Evolutionary conservation across 92 coral and sea anemone species (phyloP).

Genomic region (Bergia puertoricense): DNA sequence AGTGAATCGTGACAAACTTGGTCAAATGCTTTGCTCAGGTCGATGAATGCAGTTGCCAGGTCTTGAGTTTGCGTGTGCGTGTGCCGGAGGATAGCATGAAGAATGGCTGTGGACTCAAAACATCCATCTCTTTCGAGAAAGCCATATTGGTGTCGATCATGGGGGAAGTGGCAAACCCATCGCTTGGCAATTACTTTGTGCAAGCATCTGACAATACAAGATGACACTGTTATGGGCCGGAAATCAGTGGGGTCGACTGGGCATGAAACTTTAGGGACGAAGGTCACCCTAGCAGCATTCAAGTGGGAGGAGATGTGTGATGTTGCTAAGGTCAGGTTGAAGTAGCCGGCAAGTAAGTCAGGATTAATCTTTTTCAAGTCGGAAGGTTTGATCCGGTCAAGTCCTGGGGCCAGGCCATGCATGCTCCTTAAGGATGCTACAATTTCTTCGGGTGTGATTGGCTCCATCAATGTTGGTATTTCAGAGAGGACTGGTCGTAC

Average conservation of each 20-base stretch:
- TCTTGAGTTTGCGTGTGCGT: neutral
- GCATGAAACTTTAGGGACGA: too few species aligned
- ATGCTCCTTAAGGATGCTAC: neutral
- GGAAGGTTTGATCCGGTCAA: neutral
- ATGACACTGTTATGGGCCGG: too few species aligned
- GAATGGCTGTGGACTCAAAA: neutral
- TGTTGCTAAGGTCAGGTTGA: too few species aligned
- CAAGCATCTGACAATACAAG: too few species aligned
- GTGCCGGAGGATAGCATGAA: neutral
- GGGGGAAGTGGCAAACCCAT: too few species aligned
- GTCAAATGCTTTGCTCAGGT: neutral
- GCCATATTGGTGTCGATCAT: neutral
- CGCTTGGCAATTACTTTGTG: too few species aligned
- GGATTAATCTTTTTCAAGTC: neutral
- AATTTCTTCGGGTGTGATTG: neutral
- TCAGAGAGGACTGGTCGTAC: neutral
- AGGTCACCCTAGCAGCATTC: too few species aligned
- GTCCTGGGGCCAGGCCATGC: neutral
- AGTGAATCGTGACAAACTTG: neutral
- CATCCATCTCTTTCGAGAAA: neutral
- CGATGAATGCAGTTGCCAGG: neutral
- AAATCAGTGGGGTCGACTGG: too few species aligned
- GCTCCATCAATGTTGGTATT: neutral
- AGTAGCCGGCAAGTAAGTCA: neutral
- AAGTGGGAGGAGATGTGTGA: too few species aligned